A percentile compares a stretch with the other conserved stretches of the same genome.
Conservation (phyloP, 2,888 invertebrate genomes). For the Pandemis heparana region DNA sequence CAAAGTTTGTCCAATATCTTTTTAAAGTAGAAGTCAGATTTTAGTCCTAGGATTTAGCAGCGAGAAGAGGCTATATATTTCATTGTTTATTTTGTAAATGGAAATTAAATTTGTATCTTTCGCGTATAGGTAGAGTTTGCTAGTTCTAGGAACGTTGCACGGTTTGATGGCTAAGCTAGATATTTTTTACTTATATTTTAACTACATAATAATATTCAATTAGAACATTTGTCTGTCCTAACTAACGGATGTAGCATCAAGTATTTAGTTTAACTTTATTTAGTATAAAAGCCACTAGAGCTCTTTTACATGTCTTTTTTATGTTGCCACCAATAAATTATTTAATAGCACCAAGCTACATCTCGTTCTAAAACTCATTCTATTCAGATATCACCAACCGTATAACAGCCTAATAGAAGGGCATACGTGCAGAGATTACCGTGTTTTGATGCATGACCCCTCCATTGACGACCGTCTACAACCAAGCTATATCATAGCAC, state of each 20-base stretch:
- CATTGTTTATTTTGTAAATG: background rate
- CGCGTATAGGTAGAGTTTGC: no score
- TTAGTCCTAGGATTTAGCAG: background rate
- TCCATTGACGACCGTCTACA: conserved; percentile 2
- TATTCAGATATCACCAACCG: background rate
- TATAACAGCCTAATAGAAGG: background rate
- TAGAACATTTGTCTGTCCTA: no score
- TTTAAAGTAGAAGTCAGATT: background rate
- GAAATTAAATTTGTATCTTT: no score
- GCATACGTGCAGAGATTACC: background rate
- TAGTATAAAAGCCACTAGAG: no score
- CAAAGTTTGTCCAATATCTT: background rate
- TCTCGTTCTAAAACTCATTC: background rate
- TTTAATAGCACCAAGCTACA: background rate
- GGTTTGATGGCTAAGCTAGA: no score
- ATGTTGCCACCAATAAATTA: background rate
- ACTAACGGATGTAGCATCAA: no score
- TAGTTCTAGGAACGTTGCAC: no score
- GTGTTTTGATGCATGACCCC: conserved; percentile 3
- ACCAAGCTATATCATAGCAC: conserved; percentile 11
- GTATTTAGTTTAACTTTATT: no score
- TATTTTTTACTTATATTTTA: no score
- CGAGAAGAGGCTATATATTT: background rate
- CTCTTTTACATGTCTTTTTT: no score
- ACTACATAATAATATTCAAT: no score